phyloP scores from a whole-genome alignment of 2,888 invertebrate species.

The Scrobipalpa costella region DNA sequence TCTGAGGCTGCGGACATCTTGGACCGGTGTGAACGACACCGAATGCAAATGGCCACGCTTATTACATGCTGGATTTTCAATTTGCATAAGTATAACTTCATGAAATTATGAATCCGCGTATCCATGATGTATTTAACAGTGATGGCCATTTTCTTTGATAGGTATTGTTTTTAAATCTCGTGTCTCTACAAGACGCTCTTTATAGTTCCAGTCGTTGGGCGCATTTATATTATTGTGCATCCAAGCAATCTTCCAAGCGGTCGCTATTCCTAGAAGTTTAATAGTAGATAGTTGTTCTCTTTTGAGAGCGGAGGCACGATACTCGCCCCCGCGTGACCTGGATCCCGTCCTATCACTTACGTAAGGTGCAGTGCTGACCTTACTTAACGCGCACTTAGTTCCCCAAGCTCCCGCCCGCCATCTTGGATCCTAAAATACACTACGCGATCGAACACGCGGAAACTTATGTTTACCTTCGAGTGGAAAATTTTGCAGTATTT shows the following conservation, averaged over 20 bases:
- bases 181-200: neutral
- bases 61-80: slow-evolving; percentile 17
- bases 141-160: no score
- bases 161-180: no score
- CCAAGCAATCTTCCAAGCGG: slow-evolving; percentile 8
- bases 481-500: neutral
- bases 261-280: slow-evolving; percentile 11
- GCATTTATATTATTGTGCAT: slow-evolving; percentile 17
- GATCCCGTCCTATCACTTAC: slow-evolving; percentile 24
- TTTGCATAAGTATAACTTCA: neutral
- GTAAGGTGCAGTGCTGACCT: slow-evolving; percentile 31
- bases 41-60: slow-evolving; percentile 27
- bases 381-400: slow-evolving; percentile 28
- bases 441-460: slow-evolving; percentile 6
- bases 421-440: slow-evolving; percentile 22
- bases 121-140: no score
- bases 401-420: slow-evolving; percentile 24
- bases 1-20: slow-evolving; percentile 16
- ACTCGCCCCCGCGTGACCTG: slow-evolving; percentile 23
- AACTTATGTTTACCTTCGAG: neutral
- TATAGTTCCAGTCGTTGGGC: neutral
- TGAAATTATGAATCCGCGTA: no score
- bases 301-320: slow-evolving; percentile 13
- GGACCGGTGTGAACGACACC: slow-evolving; percentile 30
- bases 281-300: slow-evolving; percentile 12